Conservation (phyloP, 2,888 invertebrate genomes). For the Pyrrhosoma nymphula region DNA sequence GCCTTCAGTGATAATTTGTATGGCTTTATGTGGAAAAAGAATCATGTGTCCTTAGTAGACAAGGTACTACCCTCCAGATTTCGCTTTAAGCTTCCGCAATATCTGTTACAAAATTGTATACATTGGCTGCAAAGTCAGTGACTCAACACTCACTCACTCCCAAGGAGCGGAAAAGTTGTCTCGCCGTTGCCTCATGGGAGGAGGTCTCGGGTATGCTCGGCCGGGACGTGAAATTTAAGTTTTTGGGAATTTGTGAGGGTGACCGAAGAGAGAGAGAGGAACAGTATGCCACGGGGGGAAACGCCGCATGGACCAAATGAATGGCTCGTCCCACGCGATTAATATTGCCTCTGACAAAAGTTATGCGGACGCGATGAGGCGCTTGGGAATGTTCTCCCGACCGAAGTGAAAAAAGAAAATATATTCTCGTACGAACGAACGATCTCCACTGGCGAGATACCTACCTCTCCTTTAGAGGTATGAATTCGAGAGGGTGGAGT, state of each 20-base stretch:
- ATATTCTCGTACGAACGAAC: background rate
- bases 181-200: background rate
- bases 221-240: background rate
- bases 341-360: background rate
- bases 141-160: background rate
- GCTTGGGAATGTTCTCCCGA: background rate
- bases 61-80: too few species aligned
- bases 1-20: too few species aligned
- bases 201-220: background rate
- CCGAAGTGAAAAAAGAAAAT: background rate
- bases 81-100: too few species aligned
- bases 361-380: background rate
- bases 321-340: background rate
- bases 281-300: background rate
- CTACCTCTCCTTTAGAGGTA: background rate
- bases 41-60: too few species aligned
- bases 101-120: too few species aligned
- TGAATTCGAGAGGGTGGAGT: background rate
- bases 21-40: too few species aligned
- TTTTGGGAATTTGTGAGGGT: background rate
- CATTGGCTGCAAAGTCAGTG: background rate
- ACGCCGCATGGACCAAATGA: background rate
- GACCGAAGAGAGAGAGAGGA: background rate
- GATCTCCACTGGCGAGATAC: background rate
- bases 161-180: too few species aligned